Conservation (phyloP, 2,113 vertebrate species). For the Emydocephalus ijimae region DNA sequence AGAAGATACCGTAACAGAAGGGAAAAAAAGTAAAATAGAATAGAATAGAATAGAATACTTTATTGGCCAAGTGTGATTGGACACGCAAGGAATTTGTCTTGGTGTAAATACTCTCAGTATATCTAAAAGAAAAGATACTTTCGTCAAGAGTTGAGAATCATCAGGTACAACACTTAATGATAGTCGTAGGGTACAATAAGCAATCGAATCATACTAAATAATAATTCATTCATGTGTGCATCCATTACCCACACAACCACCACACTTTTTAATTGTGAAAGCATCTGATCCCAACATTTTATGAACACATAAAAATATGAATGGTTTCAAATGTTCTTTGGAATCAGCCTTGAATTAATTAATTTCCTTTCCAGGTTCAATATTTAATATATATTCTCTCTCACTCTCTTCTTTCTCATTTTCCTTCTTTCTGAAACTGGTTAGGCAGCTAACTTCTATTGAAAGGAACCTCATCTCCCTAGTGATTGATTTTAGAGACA, state of each 20-base stretch:
- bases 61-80: no score
- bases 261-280: constrained; percentile 43
- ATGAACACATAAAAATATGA: not conserved
- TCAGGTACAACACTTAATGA: no score
- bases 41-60: no score
- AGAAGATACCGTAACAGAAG: not conserved
- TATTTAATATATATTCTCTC: constrained; percentile 53
- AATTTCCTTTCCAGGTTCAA: constrained; percentile 58
- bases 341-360: constrained; percentile 45
- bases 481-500: constrained; percentile 89
- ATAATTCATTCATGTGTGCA: constrained; percentile 28
- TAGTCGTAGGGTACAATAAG: no score
- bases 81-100: no score
- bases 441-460: constrained; percentile 76
- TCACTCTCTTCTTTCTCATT: not conserved
- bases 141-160: no score
- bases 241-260: constrained; percentile 6
- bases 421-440: constrained; percentile 76
- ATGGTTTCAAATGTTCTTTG: constrained; percentile 3
- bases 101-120: no score
- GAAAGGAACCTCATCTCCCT: constrained; percentile 76
- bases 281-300: not conserved
- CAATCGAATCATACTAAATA: not conserved
- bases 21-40: not conserved
- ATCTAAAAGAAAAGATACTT: no score